Conservation (phyloP, 2,888 invertebrate genomes). For the Aphidius colemani region DNA sequence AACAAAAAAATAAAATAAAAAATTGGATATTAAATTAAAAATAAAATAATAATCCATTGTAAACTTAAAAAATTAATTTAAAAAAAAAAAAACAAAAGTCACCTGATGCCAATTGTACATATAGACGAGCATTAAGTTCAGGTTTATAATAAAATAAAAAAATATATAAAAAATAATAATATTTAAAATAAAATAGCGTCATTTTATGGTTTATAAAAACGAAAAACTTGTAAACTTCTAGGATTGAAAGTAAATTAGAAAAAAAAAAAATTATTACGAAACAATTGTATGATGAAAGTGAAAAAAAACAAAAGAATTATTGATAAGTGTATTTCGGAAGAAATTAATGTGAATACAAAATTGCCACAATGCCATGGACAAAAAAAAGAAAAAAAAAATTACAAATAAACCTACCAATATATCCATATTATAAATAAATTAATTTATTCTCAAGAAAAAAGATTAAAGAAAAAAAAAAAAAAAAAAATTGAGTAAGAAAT, state of each 20-base stretch:
- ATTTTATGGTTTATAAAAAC: slow-evolving; percentile 3
- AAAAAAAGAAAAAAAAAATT: neutral
- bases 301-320: slow-evolving; percentile 25
- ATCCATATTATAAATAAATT: slow-evolving; percentile 59
- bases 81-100: slow-evolving; percentile 14
- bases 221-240: slow-evolving; percentile 22
- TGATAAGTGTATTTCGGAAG: slow-evolving; percentile 21
- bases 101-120: slow-evolving; percentile 21
- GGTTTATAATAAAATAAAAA: slow-evolving; percentile 6
- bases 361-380: slow-evolving; percentile 22
- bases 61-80: no score
- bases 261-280: slow-evolving; percentile 15
- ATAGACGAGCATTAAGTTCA: slow-evolving; percentile 10
- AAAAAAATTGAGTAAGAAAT: slow-evolving; percentile 10
- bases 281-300: slow-evolving; percentile 19
- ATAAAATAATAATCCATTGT: neutral
- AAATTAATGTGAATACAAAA: slow-evolving; percentile 38
- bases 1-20: neutral
- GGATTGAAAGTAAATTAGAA: slow-evolving; percentile 21
- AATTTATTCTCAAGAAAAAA: slow-evolving; percentile 58
- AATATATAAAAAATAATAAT: slow-evolving; percentile 1
- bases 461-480: slow-evolving; percentile 8
- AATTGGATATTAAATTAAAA: neutral
- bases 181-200: neutral
- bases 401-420: slow-evolving; percentile 56